These are phyloP conservation scores for Ophiothrix spiculata DNA, from an alignment of 35 echinoderm and acorn worm genomes.

Conservation along the genomic window DNA sequence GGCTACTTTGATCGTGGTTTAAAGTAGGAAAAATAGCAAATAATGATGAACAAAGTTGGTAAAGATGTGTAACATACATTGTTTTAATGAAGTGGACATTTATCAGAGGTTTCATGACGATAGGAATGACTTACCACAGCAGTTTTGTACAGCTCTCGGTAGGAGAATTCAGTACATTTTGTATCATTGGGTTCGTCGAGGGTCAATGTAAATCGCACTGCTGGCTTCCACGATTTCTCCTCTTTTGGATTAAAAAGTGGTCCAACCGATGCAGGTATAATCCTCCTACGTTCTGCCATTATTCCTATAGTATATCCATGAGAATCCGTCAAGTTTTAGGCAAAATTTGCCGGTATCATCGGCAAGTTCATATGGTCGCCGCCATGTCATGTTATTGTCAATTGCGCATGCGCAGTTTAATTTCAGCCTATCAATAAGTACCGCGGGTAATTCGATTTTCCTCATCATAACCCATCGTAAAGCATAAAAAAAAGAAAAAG, in stretches of 20 bases:
- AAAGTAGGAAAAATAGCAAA: slow-evolving; percentile 6
- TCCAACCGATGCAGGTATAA: slow-evolving; percentile 94
- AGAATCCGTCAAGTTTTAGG: slow-evolving; percentile 46
- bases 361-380: slow-evolving; percentile 40
- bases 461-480: background rate
- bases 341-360: slow-evolving; percentile 45
- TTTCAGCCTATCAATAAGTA: slow-evolving; percentile 2
- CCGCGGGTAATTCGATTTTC: background rate
- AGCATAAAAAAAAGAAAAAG: background rate
- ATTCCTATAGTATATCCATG: slow-evolving; percentile 25
- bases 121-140: slow-evolving; percentile 80
- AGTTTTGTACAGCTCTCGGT: slow-evolving; percentile 77
- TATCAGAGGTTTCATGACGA: slow-evolving; percentile 19
- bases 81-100: slow-evolving; percentile 40
- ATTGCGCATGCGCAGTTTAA: slow-evolving; percentile 66
- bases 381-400: slow-evolving; percentile 73
- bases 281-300: slow-evolving; percentile 99
- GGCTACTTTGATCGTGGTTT: slow-evolving; percentile 21
- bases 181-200: slow-evolving; percentile 83
- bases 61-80: slow-evolving; percentile 48
- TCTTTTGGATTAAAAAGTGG: slow-evolving; percentile 67
- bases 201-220: slow-evolving; percentile 71
- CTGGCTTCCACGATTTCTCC: slow-evolving; percentile 62
- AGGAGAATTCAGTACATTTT: slow-evolving; percentile 87
- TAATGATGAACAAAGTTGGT: slow-evolving; percentile 1